Evolutionary conservation across 2,113 vertebrate species (phyloP).

Genomic region (Labrus mixtus): DNA sequence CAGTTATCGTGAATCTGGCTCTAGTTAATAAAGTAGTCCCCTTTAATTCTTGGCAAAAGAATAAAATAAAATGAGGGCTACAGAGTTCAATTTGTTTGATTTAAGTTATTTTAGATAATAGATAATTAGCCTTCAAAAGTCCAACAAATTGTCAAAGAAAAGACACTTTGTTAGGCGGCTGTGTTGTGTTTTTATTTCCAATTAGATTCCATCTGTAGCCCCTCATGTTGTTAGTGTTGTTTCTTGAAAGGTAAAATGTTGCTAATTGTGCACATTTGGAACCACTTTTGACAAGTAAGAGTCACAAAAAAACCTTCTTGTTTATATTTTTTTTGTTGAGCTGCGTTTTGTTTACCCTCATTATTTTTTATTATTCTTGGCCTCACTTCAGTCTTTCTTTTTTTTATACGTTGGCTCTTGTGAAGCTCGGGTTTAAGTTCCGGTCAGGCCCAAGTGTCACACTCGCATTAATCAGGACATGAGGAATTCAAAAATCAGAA

Average conservation of each 20-base stretch:
- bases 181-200: not conserved
- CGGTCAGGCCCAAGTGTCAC: slow-evolving; percentile 50
- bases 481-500: slow-evolving; percentile 84
- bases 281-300: not conserved
- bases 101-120: no score
- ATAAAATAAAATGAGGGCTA: no score
- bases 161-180: not conserved
- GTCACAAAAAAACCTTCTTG: not conserved
- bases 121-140: not conserved
- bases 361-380: slow-evolving; percentile 35
- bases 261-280: not conserved
- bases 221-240: not conserved
- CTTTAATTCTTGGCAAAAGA: no score
- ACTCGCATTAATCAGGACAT: slow-evolving; percentile 85
- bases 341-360: slow-evolving; percentile 3
- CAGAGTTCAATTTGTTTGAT: no score
- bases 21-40: no score
- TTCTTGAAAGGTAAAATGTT: not conserved
- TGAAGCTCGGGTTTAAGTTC: slow-evolving; percentile 36
- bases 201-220: not conserved
- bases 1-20: no score
- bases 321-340: not conserved
- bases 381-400: slow-evolving; percentile 40
- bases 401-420: slow-evolving; percentile 24
- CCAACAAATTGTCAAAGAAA: not conserved